Base-by-base conservation (phyloP, 2,888 invertebrate species). In the Eucera pruinosa region DNA sequence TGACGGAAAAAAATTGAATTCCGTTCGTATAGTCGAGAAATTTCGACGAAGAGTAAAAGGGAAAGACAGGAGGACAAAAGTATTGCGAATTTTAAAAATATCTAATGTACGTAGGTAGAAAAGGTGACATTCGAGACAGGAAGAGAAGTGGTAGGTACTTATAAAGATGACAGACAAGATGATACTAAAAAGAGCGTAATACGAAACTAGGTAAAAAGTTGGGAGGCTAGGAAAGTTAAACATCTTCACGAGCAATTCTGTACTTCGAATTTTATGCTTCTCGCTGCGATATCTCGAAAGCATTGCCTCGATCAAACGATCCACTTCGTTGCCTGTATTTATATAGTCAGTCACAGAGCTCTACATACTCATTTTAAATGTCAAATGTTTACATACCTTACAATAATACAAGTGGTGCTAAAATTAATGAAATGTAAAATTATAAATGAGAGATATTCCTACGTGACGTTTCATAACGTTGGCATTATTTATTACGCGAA, bases 221-320 rank as follows among this genome's bases (percentile, higher is more conserved):
- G 58, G 68, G 52, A 52, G 71, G 43, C 33, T n/a, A 20, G 43
- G 23, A n/a, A 72, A 52, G 69, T 72, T 58, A 72, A 72, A 72
- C 71, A 72, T 68, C 52, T 45, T 58, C 20, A 45, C 52, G 52
- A 57, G 43, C 33, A 27, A 39, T 43, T 57, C 27, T 13, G 11
- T 43, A 20, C 43, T 68, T 60, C 11, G 43, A 67, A 67, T 58
- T 71, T 58, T 43, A 36, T 18, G 68, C 25, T 27, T 30, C 9
- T 23, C 23, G 33, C 25, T 11, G 0, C 6, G 6, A 3, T 55
- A 23, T 27, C 43, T 27, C 7, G 15, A 43, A 9, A 45, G 18
- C 15, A 27, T 62, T 36, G 48, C n/a, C 23, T 4, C 5, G 5
- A 9, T 61, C 6, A 20, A 36, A n/a, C 15, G 1, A 18, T 30